Evolutionary conservation across 2,113 vertebrate genomes (phyloP), one percentile per base, ranked within the genome.

Genomic region (Myxocyprinus asiaticus): DNA sequence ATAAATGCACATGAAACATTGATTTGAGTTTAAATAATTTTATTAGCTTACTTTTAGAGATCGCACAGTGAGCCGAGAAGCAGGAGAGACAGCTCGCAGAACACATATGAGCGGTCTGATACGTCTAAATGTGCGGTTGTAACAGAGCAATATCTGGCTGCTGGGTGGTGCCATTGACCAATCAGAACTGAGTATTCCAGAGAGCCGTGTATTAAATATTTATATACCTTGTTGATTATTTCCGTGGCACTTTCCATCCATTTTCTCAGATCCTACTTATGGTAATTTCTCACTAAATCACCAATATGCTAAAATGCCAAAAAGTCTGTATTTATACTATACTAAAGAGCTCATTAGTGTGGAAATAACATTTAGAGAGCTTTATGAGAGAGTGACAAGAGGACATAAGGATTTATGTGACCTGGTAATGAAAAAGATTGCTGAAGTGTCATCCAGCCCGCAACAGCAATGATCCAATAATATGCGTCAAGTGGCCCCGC

Each of bases 401-500:
- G 79, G 42, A 47, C 43, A 43, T 45, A 11, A 80, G 81, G 80
- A 85, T 82, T 82, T 82, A 80, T 85, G 78, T 81, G 71, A 77
- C 76, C 55, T 76, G 56, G 78, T 85, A 85, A 85, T 85, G 81
- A 78, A 83, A 83, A 75, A 85, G 81, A 83, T 81, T 81, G 68
- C 69, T 76, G 15, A 64, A 81, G 81, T 85, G 81, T 76, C 78
- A 85, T 83, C 81, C 71, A 81, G 75, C 50, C 73, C 7, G 17
- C 78, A 43, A 78, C 61, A 63, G 63, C 81, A 74, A 68, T 79
- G 78, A 85, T 80, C 78, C 84, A 85, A 82, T 81, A 81, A 80
- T 83, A 81, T 62, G 65, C 65, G 47, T 85, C 77, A 73, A 85
- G 81, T 62, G 71, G 76, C 48, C 56, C 45, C 6, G 53, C 42